A percentile compares a stretch with the other conserved stretches of the same genome.
These are phyloP conservation scores for Stomatorhinus walkeri DNA, from an alignment of 2,797 vertebrate genomes.

Conservation along the genomic window DNA sequence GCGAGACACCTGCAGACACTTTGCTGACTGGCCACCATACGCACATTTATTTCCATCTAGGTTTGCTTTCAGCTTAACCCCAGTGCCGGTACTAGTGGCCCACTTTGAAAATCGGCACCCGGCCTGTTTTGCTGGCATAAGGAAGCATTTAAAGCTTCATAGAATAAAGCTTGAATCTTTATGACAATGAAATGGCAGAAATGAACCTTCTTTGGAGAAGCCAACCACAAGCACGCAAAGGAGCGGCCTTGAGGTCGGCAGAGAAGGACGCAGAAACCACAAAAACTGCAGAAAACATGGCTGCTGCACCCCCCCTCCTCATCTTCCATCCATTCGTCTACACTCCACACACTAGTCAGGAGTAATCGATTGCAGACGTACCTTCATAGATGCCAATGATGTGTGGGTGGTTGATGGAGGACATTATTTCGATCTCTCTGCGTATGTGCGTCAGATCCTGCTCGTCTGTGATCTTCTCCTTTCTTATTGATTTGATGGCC, in stretches of 20 bases:
- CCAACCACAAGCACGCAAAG: background rate
- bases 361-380: conserved; percentile 39
- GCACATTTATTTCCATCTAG: background rate
- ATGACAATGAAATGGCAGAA: background rate
- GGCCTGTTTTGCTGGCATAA: background rate
- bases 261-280: background rate
- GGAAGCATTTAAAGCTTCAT: background rate
- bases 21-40: background rate
- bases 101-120: background rate
- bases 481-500: conserved; percentile 92
- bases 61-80: background rate
- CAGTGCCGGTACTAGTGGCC: background rate
- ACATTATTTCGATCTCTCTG: conserved; percentile 97
- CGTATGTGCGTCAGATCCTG: conserved; percentile 89
- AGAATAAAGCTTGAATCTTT: background rate
- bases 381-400: conserved; percentile 95
- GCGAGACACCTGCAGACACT: background rate
- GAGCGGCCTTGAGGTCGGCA: background rate
- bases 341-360: background rate
- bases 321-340: background rate
- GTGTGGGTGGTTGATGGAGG: conserved; percentile 87
- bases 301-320: background rate
- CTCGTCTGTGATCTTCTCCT: conserved; percentile 90
- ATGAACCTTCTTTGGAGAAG: background rate
- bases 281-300: background rate